Conservation (phyloP, 2,888 invertebrate genomes). For the Microctonus brassicae region DNA sequence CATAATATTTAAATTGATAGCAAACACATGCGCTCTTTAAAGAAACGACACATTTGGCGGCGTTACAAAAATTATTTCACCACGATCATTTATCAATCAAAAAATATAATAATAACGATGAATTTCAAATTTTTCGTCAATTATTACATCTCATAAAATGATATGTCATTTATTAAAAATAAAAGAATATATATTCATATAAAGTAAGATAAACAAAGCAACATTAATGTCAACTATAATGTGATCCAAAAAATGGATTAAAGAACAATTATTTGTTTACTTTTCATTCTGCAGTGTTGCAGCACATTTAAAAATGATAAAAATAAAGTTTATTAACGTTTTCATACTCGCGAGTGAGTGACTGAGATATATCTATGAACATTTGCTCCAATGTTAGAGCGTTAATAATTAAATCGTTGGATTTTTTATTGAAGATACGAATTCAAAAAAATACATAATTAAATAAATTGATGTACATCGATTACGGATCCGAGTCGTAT, state of each 20-base stretch:
- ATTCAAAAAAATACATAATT: background rate
- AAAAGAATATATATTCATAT: background rate
- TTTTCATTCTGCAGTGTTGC: background rate
- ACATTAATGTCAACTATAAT: background rate
- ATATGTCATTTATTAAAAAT: background rate
- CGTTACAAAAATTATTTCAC: background rate
- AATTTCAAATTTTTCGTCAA: background rate
- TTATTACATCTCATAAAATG: too few relatives aligned
- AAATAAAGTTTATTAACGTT: background rate
- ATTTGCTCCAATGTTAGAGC: too few relatives aligned
- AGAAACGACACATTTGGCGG: background rate
- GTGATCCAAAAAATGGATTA: background rate
- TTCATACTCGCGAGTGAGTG: too few relatives aligned
- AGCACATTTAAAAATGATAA: background rate
- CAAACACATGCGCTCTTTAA: conserved; percentile 57
- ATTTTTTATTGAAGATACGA: too few relatives aligned
- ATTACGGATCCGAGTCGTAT: conserved; percentile 70
- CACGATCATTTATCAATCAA: background rate
- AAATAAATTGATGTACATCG: conserved; percentile 72
- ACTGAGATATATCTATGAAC: too few relatives aligned
- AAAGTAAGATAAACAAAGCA: background rate
- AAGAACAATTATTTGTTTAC: background rate
- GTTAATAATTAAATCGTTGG: too few relatives aligned
- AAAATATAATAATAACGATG: background rate
- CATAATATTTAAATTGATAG: conserved; percentile 60